Evolutionary conservation across 2,888 invertebrate genomes (phyloP).

Genomic region (Hyposoter dolosus): DNA sequence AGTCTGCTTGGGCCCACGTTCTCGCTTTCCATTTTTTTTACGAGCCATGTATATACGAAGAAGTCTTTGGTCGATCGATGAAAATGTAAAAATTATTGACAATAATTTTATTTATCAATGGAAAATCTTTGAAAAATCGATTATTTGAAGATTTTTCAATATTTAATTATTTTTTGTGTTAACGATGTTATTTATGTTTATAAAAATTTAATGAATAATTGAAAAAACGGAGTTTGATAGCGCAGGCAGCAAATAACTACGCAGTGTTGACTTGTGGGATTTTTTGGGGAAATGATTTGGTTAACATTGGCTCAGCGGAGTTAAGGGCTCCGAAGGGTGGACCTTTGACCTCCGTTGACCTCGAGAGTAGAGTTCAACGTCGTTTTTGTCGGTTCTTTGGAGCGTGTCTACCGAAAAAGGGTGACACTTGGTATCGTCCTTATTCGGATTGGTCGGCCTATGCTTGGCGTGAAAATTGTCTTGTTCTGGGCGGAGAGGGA

Average conservation of each 20-base stretch:
- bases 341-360: constrained; percentile 25
- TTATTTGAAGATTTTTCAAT: no score
- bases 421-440: constrained; percentile 42
- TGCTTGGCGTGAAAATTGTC: constrained; percentile 57
- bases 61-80: not conserved
- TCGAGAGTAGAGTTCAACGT: constrained; percentile 5
- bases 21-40: not conserved
- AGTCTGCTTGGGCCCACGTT: not conserved
- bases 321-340: constrained; percentile 4
- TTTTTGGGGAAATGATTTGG: not conserved
- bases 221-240: not conserved
- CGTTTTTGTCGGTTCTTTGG: constrained; percentile 1
- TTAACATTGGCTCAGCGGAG: not conserved
- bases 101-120: not conserved
- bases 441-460: constrained; percentile 25
- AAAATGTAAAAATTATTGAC: not conserved
- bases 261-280: not conserved
- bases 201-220: not conserved
- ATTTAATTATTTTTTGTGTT: no score
- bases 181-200: not conserved
- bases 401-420: constrained; percentile 38
- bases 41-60: not conserved
- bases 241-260: not conserved
- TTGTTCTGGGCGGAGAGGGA: constrained; percentile 36
- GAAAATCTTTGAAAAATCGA: not conserved